phyloP scores from a whole-genome alignment of 2,888 invertebrate species.

The Coleophora flavipennella region DNA sequence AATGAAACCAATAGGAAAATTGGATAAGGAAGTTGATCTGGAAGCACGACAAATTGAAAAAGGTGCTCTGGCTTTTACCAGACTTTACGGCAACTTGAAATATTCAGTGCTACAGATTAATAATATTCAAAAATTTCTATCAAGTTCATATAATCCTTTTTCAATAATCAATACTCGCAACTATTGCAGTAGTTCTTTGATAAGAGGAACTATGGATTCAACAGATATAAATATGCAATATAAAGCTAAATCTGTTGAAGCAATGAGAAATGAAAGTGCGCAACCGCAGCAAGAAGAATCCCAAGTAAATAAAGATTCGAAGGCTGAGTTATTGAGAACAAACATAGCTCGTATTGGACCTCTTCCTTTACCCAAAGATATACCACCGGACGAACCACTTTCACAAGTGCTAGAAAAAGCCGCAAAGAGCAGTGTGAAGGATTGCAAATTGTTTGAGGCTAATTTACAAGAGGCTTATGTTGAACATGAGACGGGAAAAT shows the following conservation, averaged over 20 bases:
- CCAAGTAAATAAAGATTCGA: not conserved
- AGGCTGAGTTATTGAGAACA: not conserved
- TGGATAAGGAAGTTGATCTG: slow-evolving; percentile 15
- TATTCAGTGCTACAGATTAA: too few relatives aligned
- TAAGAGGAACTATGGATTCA: not conserved
- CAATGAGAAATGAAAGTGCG: not conserved
- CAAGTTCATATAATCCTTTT: too few relatives aligned
- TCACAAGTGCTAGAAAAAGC: slow-evolving; percentile 33
- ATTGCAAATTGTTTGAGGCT: slow-evolving; percentile 13
- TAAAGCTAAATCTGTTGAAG: not conserved
- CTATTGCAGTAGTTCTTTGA: too few relatives aligned
- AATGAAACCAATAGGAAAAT: slow-evolving; percentile 14
- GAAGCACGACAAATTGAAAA: slow-evolving; percentile 11
- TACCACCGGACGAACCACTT: not conserved
- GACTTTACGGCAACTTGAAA: too few relatives aligned
- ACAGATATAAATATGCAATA: not conserved
- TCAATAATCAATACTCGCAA: too few relatives aligned
- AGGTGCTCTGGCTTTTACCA: not conserved
- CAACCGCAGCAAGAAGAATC: not conserved
- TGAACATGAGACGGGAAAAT: slow-evolving; percentile 9
- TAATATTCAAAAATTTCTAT: too few relatives aligned
- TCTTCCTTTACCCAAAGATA: not conserved
- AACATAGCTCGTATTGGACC: too few relatives aligned
- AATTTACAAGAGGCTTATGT: slow-evolving; percentile 12
- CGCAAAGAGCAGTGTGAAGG: slow-evolving; percentile 26